Percentiles rank a stretch among this genome's conserved stretches.
Conservation (phyloP, 2,113 vertebrate species). For the Varanus komodoensis region DNA sequence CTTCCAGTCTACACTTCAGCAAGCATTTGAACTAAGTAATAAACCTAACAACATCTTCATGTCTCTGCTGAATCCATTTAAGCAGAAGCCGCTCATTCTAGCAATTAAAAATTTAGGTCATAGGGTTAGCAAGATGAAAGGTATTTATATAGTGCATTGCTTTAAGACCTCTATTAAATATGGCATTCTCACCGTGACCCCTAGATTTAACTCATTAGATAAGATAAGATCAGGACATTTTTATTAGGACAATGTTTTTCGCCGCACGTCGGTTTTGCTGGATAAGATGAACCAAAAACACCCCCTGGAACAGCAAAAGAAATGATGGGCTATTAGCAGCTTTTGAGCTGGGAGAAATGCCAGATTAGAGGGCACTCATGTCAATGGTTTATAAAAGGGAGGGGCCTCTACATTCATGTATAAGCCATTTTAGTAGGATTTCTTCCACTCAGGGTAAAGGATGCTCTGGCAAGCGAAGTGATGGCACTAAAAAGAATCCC, state of each 20-base stretch:
- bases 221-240: conserved; percentile 59
- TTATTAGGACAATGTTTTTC: conserved; percentile 63
- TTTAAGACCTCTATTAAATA: conserved; percentile 57
- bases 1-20: conserved; percentile 61
- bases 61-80: conserved; percentile 61
- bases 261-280: conserved; percentile 46
- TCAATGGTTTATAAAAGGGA: conserved; percentile 51
- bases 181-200: conserved; percentile 53
- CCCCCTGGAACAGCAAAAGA: conserved; percentile 42
- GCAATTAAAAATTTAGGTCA: conserved; percentile 69
- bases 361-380: conserved; percentile 53
- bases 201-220: conserved; percentile 62
- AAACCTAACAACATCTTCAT: conserved; percentile 59
- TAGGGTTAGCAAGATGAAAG: conserved; percentile 47
- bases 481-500: conserved; percentile 35
- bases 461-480: conserved; percentile 37
- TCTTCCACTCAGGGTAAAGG: conserved; percentile 13
- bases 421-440: conserved; percentile 44
- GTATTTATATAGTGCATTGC: conserved; percentile 65
- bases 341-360: conserved; percentile 69
- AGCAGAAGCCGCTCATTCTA: conserved; percentile 69
- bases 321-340: conserved; percentile 52
- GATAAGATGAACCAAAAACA: conserved; percentile 52
- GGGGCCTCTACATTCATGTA: neutral
- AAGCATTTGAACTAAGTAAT: conserved; percentile 56